phyloP scores from a whole-genome alignment of 1,140 invertebrate species.

The Trichogramma pretiosum region DNA sequence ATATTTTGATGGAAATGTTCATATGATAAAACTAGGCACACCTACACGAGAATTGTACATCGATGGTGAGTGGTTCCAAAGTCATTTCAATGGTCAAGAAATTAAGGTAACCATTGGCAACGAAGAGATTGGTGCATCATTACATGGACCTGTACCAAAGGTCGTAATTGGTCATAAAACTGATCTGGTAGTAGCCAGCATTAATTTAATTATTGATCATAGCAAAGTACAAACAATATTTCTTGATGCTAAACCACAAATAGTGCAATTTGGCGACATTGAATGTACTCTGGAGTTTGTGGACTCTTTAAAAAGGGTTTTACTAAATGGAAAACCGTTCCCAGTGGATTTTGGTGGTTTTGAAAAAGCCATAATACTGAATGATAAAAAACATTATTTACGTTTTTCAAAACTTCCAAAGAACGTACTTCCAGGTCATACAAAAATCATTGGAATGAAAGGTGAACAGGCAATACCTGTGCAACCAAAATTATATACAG shows the following conservation, averaged over 20 bases:
- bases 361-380: constrained; percentile 76
- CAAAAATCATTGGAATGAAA: constrained; percentile 62
- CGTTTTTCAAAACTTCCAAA: constrained; percentile 71
- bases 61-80: constrained; percentile 79
- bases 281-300: constrained; percentile 71
- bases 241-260: constrained; percentile 76
- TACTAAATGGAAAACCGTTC: constrained; percentile 78
- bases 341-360: constrained; percentile 84
- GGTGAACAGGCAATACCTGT: constrained; percentile 39
- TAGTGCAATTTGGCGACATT: constrained; percentile 63
- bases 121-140: constrained; percentile 61
- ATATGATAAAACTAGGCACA: constrained; percentile 77
- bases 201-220: constrained; percentile 74
- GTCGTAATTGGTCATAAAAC: constrained; percentile 69
- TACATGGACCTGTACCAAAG: constrained; percentile 81
- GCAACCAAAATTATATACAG: constrained; percentile 19
- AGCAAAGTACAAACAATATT: constrained; percentile 69
- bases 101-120: constrained; percentile 74
- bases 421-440: constrained; percentile 58
- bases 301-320: constrained; percentile 63
- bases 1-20: constrained; percentile 60
- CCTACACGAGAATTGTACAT: constrained; percentile 87
- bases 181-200: constrained; percentile 75
- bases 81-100: constrained; percentile 84
- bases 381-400: constrained; percentile 73